Conservation (phyloP, 2,797 vertebrate species). For the Sparus aurata region DNA sequence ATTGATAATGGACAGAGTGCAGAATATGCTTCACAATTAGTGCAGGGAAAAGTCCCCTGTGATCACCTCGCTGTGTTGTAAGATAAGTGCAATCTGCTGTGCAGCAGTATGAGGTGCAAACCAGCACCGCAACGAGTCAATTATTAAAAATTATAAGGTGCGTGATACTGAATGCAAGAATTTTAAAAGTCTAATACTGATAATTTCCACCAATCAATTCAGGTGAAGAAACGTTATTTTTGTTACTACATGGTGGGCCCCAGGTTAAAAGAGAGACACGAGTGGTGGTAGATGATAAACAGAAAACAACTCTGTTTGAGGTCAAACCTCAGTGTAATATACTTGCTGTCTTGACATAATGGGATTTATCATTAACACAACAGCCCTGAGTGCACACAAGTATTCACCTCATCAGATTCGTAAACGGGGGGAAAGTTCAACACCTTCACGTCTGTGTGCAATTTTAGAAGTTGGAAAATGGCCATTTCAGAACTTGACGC, state of each 20-base stretch:
- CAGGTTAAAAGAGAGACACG: slow-evolving; percentile 20
- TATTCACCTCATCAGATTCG: slow-evolving; percentile 48
- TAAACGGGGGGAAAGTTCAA: slow-evolving; percentile 61
- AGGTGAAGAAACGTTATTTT: slow-evolving; percentile 9
- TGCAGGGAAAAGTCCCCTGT: neutral
- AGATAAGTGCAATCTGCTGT: neutral
- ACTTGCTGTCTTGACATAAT: slow-evolving; percentile 71
- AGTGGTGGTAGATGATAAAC: slow-evolving; percentile 78
- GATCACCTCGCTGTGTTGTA: neutral
- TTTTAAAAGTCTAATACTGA: neutral
- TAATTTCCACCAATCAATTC: slow-evolving; percentile 3
- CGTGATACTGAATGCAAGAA: neutral
- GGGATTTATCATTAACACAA: slow-evolving; percentile 80
- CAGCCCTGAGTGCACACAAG: slow-evolving; percentile 46
- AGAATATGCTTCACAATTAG: neutral
- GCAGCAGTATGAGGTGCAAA: neutral
- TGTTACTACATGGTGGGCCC: neutral
- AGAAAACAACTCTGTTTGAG: slow-evolving; percentile 47
- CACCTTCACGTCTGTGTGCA: slow-evolving; percentile 44
- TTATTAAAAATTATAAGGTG: neutral
- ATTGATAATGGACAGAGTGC: neutral
- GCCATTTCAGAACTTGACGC: slow-evolving; percentile 49
- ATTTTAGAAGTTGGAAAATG: slow-evolving; percentile 55
- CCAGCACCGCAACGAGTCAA: neutral
- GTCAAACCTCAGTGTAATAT: slow-evolving; percentile 70